These are phyloP conservation scores for Coracopsis vasa DNA, from an alignment of 2,113 vertebrate species.

Conservation along the genomic window DNA sequence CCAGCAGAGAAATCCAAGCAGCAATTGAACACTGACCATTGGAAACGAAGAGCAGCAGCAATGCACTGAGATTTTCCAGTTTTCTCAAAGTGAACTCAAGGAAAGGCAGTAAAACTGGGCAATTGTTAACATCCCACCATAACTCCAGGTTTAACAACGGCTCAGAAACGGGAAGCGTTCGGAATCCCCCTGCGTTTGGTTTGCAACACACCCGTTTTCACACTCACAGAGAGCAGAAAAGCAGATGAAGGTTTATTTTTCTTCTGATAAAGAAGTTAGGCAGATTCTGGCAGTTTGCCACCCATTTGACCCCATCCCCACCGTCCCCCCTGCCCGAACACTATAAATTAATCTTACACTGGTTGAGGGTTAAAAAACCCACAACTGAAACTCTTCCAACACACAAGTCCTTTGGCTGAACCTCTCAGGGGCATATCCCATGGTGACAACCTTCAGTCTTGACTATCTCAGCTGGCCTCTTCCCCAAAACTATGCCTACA, in stretches of 20 bases:
- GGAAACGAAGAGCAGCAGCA: slow-evolving; percentile 1
- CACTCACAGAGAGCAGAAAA: slow-evolving; percentile 56
- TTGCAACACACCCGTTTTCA: slow-evolving; percentile 44
- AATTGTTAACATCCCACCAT: slow-evolving; percentile 26
- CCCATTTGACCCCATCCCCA: slow-evolving; percentile 12
- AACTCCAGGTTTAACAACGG: slow-evolving; percentile 27
- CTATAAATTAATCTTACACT: slow-evolving; percentile 57
- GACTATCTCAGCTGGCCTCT: background rate
- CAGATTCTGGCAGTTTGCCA: slow-evolving; percentile 51
- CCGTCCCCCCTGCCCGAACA: background rate
- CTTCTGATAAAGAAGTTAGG: slow-evolving; percentile 56
- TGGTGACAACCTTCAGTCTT: slow-evolving; percentile 14
- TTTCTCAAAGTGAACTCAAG: background rate
- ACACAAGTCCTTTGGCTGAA: slow-evolving; percentile 67
- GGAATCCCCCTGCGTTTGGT: background rate
- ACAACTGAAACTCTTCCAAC: slow-evolving; percentile 1
- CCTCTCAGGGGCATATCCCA: slow-evolving; percentile 30
- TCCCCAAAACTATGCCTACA: background rate
- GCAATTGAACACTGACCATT: background rate
- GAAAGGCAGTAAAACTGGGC: slow-evolving; percentile 34
- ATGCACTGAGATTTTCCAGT: background rate
- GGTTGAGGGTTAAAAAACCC: background rate
- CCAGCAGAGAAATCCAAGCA: slow-evolving; percentile 24
- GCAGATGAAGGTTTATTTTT: slow-evolving; percentile 53
- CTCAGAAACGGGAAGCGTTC: slow-evolving; percentile 4